These are phyloP conservation scores for Idaea aversata DNA, from an alignment of 2,888 invertebrate genomes.

Conservation along the genomic window DNA sequence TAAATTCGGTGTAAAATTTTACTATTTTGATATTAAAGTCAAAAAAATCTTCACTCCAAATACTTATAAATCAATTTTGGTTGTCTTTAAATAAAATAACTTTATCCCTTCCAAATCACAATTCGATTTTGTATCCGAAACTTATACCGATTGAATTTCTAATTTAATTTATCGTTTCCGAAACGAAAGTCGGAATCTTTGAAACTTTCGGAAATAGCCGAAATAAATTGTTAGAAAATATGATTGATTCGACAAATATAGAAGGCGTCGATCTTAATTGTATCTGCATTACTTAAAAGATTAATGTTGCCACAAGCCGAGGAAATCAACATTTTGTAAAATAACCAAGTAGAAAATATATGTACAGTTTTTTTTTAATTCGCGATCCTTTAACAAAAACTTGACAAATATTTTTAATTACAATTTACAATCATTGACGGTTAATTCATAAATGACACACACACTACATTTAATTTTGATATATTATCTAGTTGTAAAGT, in stretches of 20 bases:
- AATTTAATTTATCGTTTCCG: not conserved
- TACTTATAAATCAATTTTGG: no score
- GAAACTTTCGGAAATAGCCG: not conserved
- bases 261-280: not conserved
- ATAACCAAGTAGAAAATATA: not conserved
- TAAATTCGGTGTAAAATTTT: not conserved
- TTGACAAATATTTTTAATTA: no score
- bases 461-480: no score
- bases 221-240: not conserved
- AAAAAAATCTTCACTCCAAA: no score
- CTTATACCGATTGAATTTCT: not conserved
- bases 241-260: not conserved
- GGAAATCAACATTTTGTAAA: not conserved
- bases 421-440: no score
- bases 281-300: not conserved
- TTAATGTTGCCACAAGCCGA: no score
- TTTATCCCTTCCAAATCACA: not conserved
- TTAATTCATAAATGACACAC: no score
- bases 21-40: no score
- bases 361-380: not conserved
- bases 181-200: not conserved
- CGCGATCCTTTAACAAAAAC: not conserved
- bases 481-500: no score
- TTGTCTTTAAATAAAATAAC: not conserved
- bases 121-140: not conserved